These are phyloP conservation scores for Brachionus rotundiformis DNA, from an alignment of 1,140 invertebrate genomes.

Conservation along the genomic window DNA sequence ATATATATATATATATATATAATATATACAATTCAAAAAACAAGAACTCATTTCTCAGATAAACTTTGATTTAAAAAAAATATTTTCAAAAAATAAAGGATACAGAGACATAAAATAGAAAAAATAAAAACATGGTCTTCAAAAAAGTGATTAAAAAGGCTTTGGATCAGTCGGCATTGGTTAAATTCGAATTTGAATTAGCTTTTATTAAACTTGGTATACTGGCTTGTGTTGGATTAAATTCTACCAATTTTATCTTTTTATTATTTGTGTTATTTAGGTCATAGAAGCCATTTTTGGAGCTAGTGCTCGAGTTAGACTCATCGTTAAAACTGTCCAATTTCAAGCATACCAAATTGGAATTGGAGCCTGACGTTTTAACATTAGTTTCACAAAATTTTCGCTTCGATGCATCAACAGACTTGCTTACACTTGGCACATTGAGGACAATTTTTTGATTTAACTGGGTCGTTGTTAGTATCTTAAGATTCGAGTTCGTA, in stretches of 20 bases:
- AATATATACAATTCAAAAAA: background rate
- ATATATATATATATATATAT: background rate
- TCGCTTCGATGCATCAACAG: background rate
- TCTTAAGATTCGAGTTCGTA: constrained; percentile 12
- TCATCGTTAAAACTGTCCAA: constrained; percentile 26
- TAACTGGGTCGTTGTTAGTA: background rate
- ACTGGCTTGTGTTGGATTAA: background rate
- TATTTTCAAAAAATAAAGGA: constrained; percentile 1
- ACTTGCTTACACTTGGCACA: background rate
- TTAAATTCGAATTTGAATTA: constrained; percentile 1
- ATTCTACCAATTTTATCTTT: constrained; percentile 19
- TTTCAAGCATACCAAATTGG: constrained; percentile 30
- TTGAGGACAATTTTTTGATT: constrained; percentile 32
- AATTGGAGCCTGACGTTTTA: background rate
- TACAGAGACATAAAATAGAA: background rate
- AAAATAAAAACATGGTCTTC: constrained; percentile 1
- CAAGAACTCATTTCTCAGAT: background rate
- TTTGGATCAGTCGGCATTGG: background rate
- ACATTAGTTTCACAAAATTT: background rate
- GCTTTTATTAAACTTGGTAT: background rate
- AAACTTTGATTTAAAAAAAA: background rate
- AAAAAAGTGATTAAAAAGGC: background rate
- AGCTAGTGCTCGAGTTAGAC: constrained; percentile 18
- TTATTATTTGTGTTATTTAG: background rate
- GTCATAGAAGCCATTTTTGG: constrained; percentile 38